Evolutionary conservation across 2,888 invertebrate genomes (phyloP).

Genomic region (Griposia aprilina): DNA sequence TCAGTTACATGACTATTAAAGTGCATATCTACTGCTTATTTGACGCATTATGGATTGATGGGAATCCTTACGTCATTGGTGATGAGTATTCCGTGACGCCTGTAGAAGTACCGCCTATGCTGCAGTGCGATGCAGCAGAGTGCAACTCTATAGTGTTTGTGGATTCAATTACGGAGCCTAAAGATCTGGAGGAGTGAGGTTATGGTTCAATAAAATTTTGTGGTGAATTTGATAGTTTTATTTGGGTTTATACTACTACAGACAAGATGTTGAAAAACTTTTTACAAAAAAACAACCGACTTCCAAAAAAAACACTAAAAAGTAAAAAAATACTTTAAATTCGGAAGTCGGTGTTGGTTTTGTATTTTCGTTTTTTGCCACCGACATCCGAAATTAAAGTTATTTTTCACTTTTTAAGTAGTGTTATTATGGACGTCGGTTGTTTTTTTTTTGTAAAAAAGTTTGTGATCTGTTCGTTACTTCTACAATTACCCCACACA

Average conservation of each 20-base stretch:
- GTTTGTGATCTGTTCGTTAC: too few relatives aligned
- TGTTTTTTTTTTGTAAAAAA: too few relatives aligned
- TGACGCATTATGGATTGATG: conserved; percentile 88
- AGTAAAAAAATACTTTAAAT: too few relatives aligned
- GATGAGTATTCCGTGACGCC: conserved; percentile 88
- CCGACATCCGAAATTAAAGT: too few relatives aligned
- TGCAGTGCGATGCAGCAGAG: conserved; percentile 87
- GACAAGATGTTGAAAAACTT: too few relatives aligned
- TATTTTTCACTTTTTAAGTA: too few relatives aligned
- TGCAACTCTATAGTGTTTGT: conserved; percentile 87
- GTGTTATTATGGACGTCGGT: too few relatives aligned
- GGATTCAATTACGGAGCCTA: conserved; percentile 87
- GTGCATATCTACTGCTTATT: conserved; percentile 88
- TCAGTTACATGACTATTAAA: conserved; percentile 88
- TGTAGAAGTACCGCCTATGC: conserved; percentile 85
- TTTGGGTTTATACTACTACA: conserved; percentile 30
- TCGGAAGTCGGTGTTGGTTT: too few relatives aligned
- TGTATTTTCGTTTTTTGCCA: too few relatives aligned
- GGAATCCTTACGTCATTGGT: conserved; percentile 87
- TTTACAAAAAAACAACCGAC: too few relatives aligned
- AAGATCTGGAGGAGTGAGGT: conserved; percentile 82
- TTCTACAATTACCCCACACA: too few relatives aligned
- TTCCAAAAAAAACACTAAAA: too few relatives aligned
- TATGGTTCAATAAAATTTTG: conserved; percentile 52
- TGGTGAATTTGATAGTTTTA: conserved; percentile 22